Evolutionary conservation across 2,797 vertebrate species (phyloP).

Genomic region (Ataeniobius toweri): DNA sequence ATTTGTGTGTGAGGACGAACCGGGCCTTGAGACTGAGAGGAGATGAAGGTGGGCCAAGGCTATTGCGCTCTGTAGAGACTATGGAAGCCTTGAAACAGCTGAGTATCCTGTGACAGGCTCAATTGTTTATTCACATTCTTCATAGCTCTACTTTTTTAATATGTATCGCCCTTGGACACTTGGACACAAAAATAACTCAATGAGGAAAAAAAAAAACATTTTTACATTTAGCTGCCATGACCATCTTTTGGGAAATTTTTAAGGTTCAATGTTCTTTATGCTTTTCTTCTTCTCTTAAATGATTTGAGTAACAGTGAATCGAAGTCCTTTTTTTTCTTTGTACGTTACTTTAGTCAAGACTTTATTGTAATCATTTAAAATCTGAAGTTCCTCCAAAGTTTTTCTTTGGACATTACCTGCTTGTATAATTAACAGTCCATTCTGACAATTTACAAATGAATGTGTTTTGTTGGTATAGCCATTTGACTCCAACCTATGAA

Average conservation of each 20-base stretch:
- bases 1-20: slow-evolving; percentile 29
- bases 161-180: slow-evolving; percentile 50
- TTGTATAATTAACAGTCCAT: not conserved
- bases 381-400: not conserved
- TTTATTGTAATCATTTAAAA: not conserved
- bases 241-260: not conserved
- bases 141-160: slow-evolving; percentile 18
- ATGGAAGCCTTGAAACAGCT: slow-evolving; percentile 50
- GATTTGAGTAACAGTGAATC: not conserved
- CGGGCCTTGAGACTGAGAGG: slow-evolving; percentile 55
- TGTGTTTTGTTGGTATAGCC: not conserved
- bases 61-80: slow-evolving; percentile 20
- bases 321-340: not conserved
- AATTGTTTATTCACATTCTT: slow-evolving; percentile 41
- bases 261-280: not conserved
- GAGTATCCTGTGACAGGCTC: slow-evolving; percentile 42
- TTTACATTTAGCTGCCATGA: slow-evolving; percentile 32
- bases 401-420: not conserved
- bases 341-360: not conserved
- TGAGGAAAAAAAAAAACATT: slow-evolving; percentile 36
- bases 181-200: slow-evolving; percentile 35
- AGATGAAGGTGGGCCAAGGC: slow-evolving; percentile 54
- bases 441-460: not conserved
- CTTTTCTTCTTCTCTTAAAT: slow-evolving; percentile 5
- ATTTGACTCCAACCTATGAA: not conserved